Percentiles rank a stretch among this genome's conserved stretches.
These are phyloP conservation scores for Graptemys geographica DNA, from an alignment of 2,797 vertebrate genomes.

Conservation along the genomic window DNA sequence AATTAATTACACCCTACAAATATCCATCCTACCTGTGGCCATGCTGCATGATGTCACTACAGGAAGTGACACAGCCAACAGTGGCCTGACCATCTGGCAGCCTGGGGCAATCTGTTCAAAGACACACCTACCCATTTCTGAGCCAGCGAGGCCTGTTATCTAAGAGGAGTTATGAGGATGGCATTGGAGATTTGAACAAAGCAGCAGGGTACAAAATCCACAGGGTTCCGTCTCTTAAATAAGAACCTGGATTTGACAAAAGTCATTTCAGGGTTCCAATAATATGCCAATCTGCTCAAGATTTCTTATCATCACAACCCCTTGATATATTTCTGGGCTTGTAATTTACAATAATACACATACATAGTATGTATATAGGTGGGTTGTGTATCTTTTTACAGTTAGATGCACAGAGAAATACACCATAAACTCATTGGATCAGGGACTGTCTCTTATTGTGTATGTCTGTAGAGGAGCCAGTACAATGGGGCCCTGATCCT, in stretches of 20 bases:
- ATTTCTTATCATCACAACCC: accelerated
- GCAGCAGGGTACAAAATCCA: not conserved
- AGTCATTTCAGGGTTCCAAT: not conserved
- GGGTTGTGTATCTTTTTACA: not conserved
- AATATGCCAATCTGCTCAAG: not conserved
- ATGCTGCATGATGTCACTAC: not conserved
- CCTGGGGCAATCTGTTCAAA: not conserved
- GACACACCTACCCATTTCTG: not conserved
- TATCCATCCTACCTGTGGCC: not conserved
- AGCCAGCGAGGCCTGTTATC: not conserved
- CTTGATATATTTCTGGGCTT: not conserved
- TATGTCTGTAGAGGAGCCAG: not conserved
- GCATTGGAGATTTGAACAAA: not conserved
- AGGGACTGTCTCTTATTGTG: not conserved
- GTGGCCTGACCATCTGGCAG: not conserved
- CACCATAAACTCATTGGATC: not conserved
- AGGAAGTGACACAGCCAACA: not conserved
- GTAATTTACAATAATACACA: accelerated
- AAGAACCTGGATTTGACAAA: accelerated
- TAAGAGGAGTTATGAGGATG: not conserved
- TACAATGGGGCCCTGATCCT: not conserved
- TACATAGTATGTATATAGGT: not conserved
- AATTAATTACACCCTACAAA: constrained; percentile 49
- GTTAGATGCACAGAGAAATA: not conserved
- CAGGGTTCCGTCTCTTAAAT: not conserved